A percentile compares a stretch with the other conserved stretches of the same genome.
Evolutionary conservation across 2,888 invertebrate genomes (phyloP).

Genomic region (Eurytoma adleriae): DNA sequence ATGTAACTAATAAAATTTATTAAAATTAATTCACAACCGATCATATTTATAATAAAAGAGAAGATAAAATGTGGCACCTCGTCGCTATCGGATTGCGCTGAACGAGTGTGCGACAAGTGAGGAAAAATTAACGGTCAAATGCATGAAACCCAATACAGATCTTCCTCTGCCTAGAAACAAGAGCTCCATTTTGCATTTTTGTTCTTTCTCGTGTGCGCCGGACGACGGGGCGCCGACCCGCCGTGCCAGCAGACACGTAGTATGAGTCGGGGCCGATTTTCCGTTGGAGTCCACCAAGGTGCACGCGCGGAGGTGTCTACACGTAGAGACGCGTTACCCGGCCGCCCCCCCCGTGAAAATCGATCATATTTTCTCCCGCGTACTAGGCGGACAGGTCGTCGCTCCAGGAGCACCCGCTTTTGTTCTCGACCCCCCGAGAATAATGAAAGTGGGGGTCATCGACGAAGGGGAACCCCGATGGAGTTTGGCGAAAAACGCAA

Average conservation of each 20-base stretch:
- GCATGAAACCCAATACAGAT: conserved; percentile 41
- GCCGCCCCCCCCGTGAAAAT: conserved; percentile 12
- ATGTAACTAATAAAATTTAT: background rate
- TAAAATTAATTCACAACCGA: background rate
- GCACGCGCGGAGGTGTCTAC: no score
- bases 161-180: conserved; percentile 50
- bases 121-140: conserved; percentile 3
- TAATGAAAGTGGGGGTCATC: background rate
- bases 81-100: conserved; percentile 12
- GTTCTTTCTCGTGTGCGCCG: conserved; percentile 20
- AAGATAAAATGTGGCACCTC: background rate
- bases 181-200: conserved; percentile 40
- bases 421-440: background rate
- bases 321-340: no score
- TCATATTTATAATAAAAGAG: background rate
- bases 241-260: background rate
- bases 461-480: background rate
- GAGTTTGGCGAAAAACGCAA: background rate
- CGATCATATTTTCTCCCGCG: conserved; percentile 19
- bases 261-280: background rate
- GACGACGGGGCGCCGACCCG: no score
- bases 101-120: background rate
- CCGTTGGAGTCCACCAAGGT: background rate
- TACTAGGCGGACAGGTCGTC: no score
- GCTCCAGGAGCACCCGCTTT: background rate